Evolutionary conservation across 2,888 invertebrate genomes (phyloP).

Genomic region (Apoda limacodes): DNA sequence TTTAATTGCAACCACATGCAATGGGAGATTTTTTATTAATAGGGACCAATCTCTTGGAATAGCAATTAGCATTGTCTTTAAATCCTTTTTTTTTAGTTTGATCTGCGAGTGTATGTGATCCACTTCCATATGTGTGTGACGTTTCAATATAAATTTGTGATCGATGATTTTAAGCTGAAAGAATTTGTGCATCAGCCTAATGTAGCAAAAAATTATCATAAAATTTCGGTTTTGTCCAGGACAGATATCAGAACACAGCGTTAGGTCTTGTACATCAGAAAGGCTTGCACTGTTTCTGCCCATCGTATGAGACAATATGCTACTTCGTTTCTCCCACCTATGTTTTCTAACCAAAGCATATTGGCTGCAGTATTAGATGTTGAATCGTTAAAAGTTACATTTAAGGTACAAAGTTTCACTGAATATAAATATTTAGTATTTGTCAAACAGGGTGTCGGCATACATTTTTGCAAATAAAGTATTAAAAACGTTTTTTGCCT

Average conservation of each 20-base stretch:
- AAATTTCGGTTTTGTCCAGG: constrained; percentile 10
- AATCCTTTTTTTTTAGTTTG: constrained; percentile 9
- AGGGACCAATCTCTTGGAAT: constrained; percentile 10
- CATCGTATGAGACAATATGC: constrained; percentile 9
- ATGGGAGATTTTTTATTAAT: too few relatives aligned
- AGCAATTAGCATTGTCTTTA: constrained; percentile 10
- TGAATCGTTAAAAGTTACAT: constrained; percentile 11
- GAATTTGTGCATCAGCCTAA: too few relatives aligned
- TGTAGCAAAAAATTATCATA: too few relatives aligned
- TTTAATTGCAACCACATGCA: too few relatives aligned
- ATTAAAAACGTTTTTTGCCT: constrained; percentile 10
- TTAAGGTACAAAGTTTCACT: constrained; percentile 13
- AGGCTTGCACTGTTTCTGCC: too few relatives aligned
- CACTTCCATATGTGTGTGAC: constrained; percentile 16
- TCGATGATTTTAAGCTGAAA: constrained; percentile 9
- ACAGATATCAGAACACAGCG: constrained; percentile 10
- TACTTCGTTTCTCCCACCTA: constrained; percentile 12
- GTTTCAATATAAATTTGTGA: constrained; percentile 15
- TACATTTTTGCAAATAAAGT: constrained; percentile 16
- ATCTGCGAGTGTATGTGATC: constrained; percentile 11
- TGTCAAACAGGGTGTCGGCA: constrained; percentile 14
- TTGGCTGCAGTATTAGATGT: too few relatives aligned
- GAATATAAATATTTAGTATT: constrained; percentile 14
- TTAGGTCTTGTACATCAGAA: constrained; percentile 8
- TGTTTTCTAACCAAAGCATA: constrained; percentile 10